Evolutionary conservation across 2,113 vertebrate genomes (phyloP).

Genomic region (Nyctereutes procyonoides): DNA sequence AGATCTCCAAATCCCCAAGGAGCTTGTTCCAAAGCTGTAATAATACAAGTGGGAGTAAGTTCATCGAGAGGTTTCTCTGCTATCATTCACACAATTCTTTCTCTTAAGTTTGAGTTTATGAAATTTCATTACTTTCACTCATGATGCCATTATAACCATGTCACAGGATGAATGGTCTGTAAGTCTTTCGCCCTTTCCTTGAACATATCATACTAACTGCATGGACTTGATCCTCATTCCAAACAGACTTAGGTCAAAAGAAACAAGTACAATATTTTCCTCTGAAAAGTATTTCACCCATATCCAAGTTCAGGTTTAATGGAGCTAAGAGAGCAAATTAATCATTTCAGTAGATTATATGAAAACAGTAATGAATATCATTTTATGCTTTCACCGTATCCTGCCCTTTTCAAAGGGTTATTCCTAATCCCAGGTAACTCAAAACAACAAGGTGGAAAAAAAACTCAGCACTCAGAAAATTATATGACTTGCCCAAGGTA

Average conservation of each 20-base stretch:
- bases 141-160: background rate
- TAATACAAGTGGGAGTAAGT: slow-evolving; percentile 51
- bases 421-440: background rate
- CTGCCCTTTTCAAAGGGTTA: background rate
- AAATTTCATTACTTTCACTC: slow-evolving; percentile 57
- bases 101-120: slow-evolving; percentile 37
- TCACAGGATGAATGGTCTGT: background rate
- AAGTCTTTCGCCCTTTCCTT: background rate
- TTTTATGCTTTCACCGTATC: background rate
- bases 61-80: background rate
- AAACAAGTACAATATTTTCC: slow-evolving; percentile 44
- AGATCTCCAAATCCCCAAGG: slow-evolving; percentile 70
- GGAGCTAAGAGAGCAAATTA: background rate
- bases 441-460: background rate
- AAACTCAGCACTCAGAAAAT: background rate
- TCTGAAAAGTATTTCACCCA: slow-evolving; percentile 57
- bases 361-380: background rate
- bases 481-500: background rate
- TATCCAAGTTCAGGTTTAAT: slow-evolving; percentile 53
- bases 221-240: slow-evolving; percentile 34
- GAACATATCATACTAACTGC: background rate
- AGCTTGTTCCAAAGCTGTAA: slow-evolving; percentile 67
- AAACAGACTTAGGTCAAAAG: slow-evolving; percentile 49
- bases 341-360: background rate
- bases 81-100: slow-evolving; percentile 15